A percentile compares a stretch with the other conserved stretches of the same genome.
These are phyloP conservation scores for Caenorhabditis sp. DNA, from an alignment of 2,888 invertebrate genomes.

Conservation along the genomic window DNA sequence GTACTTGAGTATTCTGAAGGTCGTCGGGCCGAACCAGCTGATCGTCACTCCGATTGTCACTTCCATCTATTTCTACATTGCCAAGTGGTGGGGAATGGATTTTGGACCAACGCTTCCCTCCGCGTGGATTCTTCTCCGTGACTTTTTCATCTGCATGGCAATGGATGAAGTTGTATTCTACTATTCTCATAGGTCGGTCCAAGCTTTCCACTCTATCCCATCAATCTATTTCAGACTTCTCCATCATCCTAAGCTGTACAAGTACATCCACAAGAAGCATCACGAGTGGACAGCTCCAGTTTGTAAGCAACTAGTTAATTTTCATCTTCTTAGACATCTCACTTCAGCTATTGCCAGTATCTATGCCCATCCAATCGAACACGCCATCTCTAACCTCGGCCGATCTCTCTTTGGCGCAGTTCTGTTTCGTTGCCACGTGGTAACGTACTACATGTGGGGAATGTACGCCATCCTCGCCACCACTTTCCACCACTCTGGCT, in stretches of 20 bases:
- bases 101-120: slow-evolving; percentile 42
- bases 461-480: slow-evolving; percentile 86
- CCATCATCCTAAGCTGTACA: slow-evolving; percentile 86
- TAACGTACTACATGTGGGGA: slow-evolving; percentile 83
- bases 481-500: slow-evolving; percentile 88
- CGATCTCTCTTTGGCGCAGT: too few relatives aligned
- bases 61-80: slow-evolving; percentile 30
- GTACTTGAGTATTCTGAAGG: slow-evolving; percentile 40
- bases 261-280: slow-evolving; percentile 88
- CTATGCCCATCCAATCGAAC: slow-evolving; percentile 69
- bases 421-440: slow-evolving; percentile 85
- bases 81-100: slow-evolving; percentile 42
- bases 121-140: slow-evolving; percentile 73
- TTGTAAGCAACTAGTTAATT: too few relatives aligned
- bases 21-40: slow-evolving; percentile 33
- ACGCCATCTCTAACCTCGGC: slow-evolving; percentile 84
- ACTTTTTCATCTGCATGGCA: slow-evolving; percentile 85
- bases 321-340: background rate
- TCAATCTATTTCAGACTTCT: slow-evolving; percentile 82
- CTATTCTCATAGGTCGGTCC: slow-evolving; percentile 86
- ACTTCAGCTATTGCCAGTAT: slow-evolving; percentile 70
- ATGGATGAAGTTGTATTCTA: slow-evolving; percentile 89
- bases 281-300: slow-evolving; percentile 90
- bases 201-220: background rate
- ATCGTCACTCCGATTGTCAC: slow-evolving; percentile 43